Evolutionary conservation across 1,140 invertebrate genomes (phyloP).

Genomic region (Myzus persicae): DNA sequence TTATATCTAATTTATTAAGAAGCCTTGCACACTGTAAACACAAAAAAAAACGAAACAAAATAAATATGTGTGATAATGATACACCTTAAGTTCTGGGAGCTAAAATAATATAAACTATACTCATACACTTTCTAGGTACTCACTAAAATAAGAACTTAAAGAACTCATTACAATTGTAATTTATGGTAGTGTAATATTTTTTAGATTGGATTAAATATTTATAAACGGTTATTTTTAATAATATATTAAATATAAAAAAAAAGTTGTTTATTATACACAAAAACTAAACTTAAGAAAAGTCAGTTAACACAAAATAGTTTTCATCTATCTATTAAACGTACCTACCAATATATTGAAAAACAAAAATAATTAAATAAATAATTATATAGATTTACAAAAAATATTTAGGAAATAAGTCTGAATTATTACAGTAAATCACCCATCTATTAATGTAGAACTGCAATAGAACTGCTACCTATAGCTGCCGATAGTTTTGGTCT

Average conservation of each 20-base stretch:
- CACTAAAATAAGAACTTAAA: neutral
- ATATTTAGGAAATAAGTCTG: too few species aligned
- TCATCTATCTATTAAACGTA: too few species aligned
- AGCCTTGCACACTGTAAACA: neutral
- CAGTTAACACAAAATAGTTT: too few species aligned
- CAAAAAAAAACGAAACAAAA: neutral
- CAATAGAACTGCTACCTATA: too few species aligned
- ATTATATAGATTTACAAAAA: too few species aligned
- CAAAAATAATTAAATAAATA: neutral
- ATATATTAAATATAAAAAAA: neutral
- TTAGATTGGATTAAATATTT: neutral
- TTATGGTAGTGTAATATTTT: neutral
- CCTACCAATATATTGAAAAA: neutral
- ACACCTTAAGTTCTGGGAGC: neutral
- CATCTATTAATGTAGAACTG: too few species aligned
- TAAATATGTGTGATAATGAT: neutral
- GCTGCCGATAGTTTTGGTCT: too few species aligned
- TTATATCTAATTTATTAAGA: neutral
- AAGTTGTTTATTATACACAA: too few species aligned
- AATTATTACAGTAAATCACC: too few species aligned
- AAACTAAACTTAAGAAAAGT: too few species aligned
- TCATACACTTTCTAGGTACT: neutral
- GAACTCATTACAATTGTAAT: neutral
- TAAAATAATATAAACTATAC: neutral
- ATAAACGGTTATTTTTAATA: neutral